Evolutionary conservation across 2,113 vertebrate species (phyloP), one percentile per base, ranked within the genome.

Genomic region (Cavia aperea): DNA sequence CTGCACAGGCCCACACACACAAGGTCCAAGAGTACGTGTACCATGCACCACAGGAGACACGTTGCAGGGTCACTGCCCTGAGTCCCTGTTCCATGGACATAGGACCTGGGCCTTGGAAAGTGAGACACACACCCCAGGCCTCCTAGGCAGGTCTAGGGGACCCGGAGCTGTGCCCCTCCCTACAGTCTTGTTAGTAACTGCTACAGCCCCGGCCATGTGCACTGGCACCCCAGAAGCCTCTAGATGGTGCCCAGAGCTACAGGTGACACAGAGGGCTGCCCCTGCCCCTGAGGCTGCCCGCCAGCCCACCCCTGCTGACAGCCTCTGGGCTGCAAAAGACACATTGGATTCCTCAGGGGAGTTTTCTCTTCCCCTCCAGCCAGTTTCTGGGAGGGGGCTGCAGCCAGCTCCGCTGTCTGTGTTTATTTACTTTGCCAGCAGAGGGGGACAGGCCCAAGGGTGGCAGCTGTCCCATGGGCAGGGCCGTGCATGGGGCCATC

Each of bases 371-470:
- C 54, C 33, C 33, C 5, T 0, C 49, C 49, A 16, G 72, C 72
- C 33, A 1, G 18, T 16, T 36, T 43, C 77, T 56, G 8, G 39
- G 60, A 51, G 72, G 88, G 21, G 63, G 89, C 91, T 39, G 6
- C 91, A 39, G 86, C 79, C 92, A 85, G 68, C 78, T 10, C 72
- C 10, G 46, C 82, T 24, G 15, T 83, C 36, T 72, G 93, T 72
- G 93, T 94, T 91, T 96, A 56, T 95, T 96, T 93, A 81, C 93
- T 95, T 87, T 58, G 94, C 75, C 12, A 12, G 5, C 23, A 75
- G 70, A 92, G 79, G 77, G 77, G 84, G 72, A 24, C 4, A 0
- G 29, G 72, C 86, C 73, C 23, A 73, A 83, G 81, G 81, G 65
- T 1, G 4, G 92, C 94, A 93, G 94, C 93, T 86, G 81, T 68